Evolutionary conservation across 2,888 invertebrate species (phyloP), one percentile per base, ranked within the genome.

Genomic region (Rambutsinella grinnellia): DNA sequence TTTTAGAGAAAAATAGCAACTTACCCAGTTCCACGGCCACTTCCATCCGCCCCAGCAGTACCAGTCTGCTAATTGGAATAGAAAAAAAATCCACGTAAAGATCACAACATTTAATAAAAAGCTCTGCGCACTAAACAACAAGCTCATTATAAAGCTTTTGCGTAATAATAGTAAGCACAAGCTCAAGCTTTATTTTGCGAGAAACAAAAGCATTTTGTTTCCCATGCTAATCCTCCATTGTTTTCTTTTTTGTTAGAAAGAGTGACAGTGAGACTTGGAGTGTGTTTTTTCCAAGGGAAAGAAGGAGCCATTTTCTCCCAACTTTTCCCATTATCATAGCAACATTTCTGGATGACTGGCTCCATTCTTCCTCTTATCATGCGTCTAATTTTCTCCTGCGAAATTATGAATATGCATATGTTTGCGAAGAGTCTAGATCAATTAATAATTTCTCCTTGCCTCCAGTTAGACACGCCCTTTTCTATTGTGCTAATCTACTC

Each of bases 11-110:
- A 68, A 57, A 77, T 60, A 46, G 36, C 57, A 21, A 65, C 78
- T 77, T 88, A 93, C 93, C 94, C 94, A 90, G 94, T 94, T 62
- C 92, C 91, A 80, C 94, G 90, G 79, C 93, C 92, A 61, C 91
- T 91, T 82, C 93, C 91, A 84, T 94, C 94, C 76, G 92, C 92
- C 79, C 92, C 93, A 80, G 92, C 93, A 84, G 92, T 91, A 82
- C 94, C 94, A 91, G 94, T 95, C 94, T 94, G 86, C 92, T 78
- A 75, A 78, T 75, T 65, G 69, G 89, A 92, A 92, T 91, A 76
- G 68, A 76, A 76, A 76, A 58, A 53, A 57, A 49, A 63, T 46
- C 63, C 68, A 69, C 51, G n/a, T n/a, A n/a, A n/a, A n/a, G 68
- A 76, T 76, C 69, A 76, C 69, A 28, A 63, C 57, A 54, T 54